Base-by-base conservation (phyloP, 2,888 invertebrate genomes). In the Eristalis tenax region DNA sequence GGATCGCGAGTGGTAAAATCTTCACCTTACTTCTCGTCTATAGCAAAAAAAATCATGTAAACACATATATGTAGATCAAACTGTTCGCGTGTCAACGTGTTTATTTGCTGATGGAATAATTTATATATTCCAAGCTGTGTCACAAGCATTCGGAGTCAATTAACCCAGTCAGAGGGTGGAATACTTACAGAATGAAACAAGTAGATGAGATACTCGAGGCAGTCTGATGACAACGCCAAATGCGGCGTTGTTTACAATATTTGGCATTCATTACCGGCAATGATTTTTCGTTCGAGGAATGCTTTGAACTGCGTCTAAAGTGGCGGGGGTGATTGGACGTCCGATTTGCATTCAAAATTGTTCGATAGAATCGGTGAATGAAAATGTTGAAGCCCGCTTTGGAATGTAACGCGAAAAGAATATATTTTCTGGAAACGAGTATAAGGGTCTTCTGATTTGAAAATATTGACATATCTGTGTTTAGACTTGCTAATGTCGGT, bases 51-150 rank as follows among this genome's bases (percentile, higher is more conserved):
- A n/a, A n/a, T n/a, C n/a, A 18, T 65, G 26, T 56, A 74, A 74
- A 65, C 65, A 75, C 57, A 26, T 57, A 75, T 38, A 75, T 15
- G 43, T 43, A 43, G 28, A 59, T 66, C 57, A 75, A 75, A 57
- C 26, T 38, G 75, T 75, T 75, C 65, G 75, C 75, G 75, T 75
- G 75, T 66, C 38, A 74, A 56, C 22, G 57, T 43, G n/a, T 56
- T 56, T 74, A 57, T 65, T 65, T 74, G 38, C 35, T 56, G 23
- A 65, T 59, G 74, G 74, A 74, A 65, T 74, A 74, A 65, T 75
- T 74, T 28, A 38, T 28, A 38, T 65, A 65, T n/a, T 56, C 56
- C 4, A 32, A 32, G 32, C 32, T 32, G 26, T 32, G 32, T 5
- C 26, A 26, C 26, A 26, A 3, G 32, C 32, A 40, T 15, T 6